These are phyloP conservation scores for Drosophila lini DNA, from an alignment of 1,140 invertebrate genomes.

Conservation along the genomic window DNA sequence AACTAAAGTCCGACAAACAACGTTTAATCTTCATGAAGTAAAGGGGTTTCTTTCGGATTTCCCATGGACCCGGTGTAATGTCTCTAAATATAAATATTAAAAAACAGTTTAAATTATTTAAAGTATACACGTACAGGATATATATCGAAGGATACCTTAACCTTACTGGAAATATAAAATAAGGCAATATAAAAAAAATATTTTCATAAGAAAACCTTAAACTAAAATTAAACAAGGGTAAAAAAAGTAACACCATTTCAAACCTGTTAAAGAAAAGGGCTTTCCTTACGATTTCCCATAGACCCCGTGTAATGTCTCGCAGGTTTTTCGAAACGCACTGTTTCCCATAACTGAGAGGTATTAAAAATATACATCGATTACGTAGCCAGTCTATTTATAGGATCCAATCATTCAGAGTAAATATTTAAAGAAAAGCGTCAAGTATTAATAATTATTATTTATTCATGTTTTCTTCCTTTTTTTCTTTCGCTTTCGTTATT, in stretches of 20 bases:
- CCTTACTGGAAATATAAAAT: no score
- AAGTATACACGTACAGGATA: no score
- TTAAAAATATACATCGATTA: conserved; percentile 75
- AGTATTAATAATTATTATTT: conserved; percentile 77
- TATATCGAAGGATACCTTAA: no score
- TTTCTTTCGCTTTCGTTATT: conserved; percentile 34
- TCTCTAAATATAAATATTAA: not conserved
- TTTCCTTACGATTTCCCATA: not conserved
- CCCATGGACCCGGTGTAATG: not conserved
- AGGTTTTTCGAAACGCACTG: conserved; percentile 17
- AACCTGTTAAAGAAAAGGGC: not conserved
- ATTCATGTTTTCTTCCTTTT: conserved; percentile 47
- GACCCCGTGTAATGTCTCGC: no score
- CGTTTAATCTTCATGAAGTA: no score
- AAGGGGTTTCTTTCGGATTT: no score
- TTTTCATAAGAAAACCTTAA: no score
- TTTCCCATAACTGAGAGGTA: conserved; percentile 46
- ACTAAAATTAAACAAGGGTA: not conserved
- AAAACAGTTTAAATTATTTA: no score
- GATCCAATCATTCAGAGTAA: conserved; percentile 55
- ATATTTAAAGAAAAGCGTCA: conserved; percentile 51
- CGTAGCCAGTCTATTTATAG: conserved; percentile 74
- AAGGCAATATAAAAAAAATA: no score
- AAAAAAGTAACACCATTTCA: not conserved
- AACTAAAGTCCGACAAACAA: no score